Evolutionary conservation across 1,140 invertebrate genomes (phyloP), one percentile per base, ranked within the genome.

Genomic region (Drosophila lacertosa): DNA sequence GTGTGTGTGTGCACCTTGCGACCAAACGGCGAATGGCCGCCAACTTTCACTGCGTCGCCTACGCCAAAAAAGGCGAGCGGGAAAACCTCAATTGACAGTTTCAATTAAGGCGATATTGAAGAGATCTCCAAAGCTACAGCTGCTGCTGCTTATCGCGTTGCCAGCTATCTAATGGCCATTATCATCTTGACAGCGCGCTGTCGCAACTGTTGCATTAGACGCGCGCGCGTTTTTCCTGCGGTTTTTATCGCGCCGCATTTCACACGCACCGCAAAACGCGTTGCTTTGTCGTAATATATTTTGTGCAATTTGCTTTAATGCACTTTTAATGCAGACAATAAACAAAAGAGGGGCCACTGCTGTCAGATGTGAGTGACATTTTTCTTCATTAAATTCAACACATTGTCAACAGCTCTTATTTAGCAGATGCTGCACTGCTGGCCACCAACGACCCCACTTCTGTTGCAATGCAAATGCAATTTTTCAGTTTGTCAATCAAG

Each of bases 1-100:
- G 44, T 73, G 35, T 50, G 48, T 67, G 44, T 73, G 35, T 50
- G 48, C 62, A 63, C 58, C 60, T 58, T 55, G 48, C 59, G 50
- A 45, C 63, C 70, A 62, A 53, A 32, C 42, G 51, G 40, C 20
- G 45, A 29, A 29, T 29, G 20, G 45, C 40, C 54, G 59, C 32
- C 57, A 88, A 86, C 81, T 84, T 84, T 84, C 81, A 84, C 81
- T 84, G 62, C 29, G 39, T 80, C 80, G 80, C 80, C 81, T 86
- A 88, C 82, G 64, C 82, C 77, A 62, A 77, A 88, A 77, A 70
- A 66, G 70, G 73, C 65, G 40, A 35, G 33, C 20, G 42, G 0
- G 24, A 35, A 63, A 57, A 74, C 40, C 47, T 45, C 81, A 84
- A 86, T 84, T 80, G 80, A 86, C 77, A 80, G 55, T 69, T 74